Conservation (phyloP, 1,140 invertebrate species). For the Lasaia peninsularis region DNA sequence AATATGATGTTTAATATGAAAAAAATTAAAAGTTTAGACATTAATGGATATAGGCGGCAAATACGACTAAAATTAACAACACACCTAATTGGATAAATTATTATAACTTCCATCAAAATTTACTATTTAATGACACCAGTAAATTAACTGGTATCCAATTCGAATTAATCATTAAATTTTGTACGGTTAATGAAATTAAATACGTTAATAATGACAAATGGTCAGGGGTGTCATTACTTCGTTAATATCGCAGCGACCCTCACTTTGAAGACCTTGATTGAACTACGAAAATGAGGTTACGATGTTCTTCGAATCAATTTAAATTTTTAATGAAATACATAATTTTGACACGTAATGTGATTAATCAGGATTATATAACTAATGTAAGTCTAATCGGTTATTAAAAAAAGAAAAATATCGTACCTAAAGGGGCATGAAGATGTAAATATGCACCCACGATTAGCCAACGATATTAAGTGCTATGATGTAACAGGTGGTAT, state of each 20-base stretch:
- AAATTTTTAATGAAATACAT: background rate
- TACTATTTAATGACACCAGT: background rate
- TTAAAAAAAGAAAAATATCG: too few relatives aligned
- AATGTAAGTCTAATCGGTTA: too few relatives aligned
- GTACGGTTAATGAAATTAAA: constrained; percentile 14
- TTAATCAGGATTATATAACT: too few relatives aligned
- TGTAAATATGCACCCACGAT: too few relatives aligned
- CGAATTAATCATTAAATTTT: background rate
- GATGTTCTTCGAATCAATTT: background rate
- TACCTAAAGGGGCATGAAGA: too few relatives aligned
- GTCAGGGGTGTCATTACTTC: constrained; percentile 25
- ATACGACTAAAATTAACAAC: background rate
- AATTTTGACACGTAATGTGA: too few relatives aligned
- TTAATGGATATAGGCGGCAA: background rate
- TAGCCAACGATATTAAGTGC: too few relatives aligned
- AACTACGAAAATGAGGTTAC: constrained; percentile 17
- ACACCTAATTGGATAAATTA: background rate
- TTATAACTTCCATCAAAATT: background rate
- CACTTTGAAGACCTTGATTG: constrained; percentile 24
- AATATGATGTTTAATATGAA: too few relatives aligned
- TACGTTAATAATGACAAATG: constrained; percentile 19
- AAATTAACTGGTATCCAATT: background rate
- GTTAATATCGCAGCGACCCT: constrained; percentile 28
- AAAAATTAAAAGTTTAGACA: too few relatives aligned
- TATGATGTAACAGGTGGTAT: too few relatives aligned